Percentiles rank a stretch among this genome's conserved stretches.
Conservation (phyloP, 2,888 invertebrate genomes). For the Tuta absoluta region DNA sequence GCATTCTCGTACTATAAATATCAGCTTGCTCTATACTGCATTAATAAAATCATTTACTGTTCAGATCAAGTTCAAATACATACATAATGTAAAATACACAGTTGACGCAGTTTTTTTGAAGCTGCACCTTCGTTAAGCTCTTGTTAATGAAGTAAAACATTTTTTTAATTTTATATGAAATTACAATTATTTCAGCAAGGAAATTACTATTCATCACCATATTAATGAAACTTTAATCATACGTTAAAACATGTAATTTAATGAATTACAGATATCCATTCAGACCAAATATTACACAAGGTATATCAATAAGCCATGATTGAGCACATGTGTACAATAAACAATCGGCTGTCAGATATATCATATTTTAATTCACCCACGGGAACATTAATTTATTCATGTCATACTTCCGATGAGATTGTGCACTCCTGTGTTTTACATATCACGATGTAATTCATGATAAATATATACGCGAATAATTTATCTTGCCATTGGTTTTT, state of each 20-base stretch:
- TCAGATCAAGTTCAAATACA: too few species aligned
- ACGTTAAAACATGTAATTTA: not conserved
- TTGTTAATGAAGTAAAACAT: too few species aligned
- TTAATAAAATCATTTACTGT: too few species aligned
- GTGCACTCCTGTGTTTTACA: not conserved
- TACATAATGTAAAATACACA: too few species aligned
- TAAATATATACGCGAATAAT: not conserved
- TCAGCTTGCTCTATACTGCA: not conserved
- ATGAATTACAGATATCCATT: not conserved
- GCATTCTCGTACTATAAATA: not conserved
- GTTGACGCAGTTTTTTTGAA: too few species aligned
- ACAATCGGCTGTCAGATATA: slow-evolving; percentile 25
- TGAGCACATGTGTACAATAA: slow-evolving; percentile 20
- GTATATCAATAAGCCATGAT: slow-evolving; percentile 24
- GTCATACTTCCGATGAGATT: not conserved
- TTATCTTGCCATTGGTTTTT: too few species aligned
- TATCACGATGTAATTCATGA: not conserved
- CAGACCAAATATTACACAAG: slow-evolving; percentile 9
- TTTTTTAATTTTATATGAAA: too few species aligned
- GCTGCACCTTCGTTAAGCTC: too few species aligned
- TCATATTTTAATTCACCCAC: slow-evolving; percentile 31
- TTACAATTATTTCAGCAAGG: too few species aligned
- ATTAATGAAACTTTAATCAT: not conserved
- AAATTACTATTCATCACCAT: not conserved
- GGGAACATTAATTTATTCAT: slow-evolving; percentile 29